These are phyloP conservation scores for Dolichallabes microphthalmus DNA, from an alignment of 2,113 vertebrate species.

Conservation along the genomic window DNA sequence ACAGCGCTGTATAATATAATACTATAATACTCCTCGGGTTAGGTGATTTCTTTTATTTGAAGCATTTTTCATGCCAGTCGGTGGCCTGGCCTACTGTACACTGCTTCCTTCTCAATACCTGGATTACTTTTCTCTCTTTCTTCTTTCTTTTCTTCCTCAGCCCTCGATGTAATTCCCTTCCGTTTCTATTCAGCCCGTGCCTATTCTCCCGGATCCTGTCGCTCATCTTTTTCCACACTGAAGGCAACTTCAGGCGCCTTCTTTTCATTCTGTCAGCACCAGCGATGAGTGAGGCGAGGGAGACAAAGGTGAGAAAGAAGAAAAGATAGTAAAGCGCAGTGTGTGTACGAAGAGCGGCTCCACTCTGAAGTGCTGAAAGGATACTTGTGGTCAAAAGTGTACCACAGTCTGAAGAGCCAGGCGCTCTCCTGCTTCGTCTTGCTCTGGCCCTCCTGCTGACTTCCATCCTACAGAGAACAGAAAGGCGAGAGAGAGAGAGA, in stretches of 20 bases:
- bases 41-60: no score
- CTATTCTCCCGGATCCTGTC: neutral
- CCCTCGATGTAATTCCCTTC: neutral
- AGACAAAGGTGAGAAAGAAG: neutral
- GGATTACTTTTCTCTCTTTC: neutral
- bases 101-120: neutral
- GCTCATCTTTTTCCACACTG: neutral
- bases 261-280: conserved; percentile 21
- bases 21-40: neutral
- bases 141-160: neutral
- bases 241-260: neutral
- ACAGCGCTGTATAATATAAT: neutral
- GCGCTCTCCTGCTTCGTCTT: conserved; percentile 95
- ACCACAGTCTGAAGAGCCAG: conserved; percentile 97
- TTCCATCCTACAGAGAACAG: conserved; percentile 66
- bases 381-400: conserved; percentile 99
- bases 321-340: neutral
- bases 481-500: neutral
- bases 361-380: conserved; percentile 69
- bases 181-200: conserved; percentile 1
- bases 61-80: neutral
- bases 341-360: neutral
- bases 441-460: conserved; percentile 74
- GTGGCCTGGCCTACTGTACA: no score
- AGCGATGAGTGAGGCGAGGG: neutral